phyloP scores from a whole-genome alignment of 64 coral and sea anemone species.

The Hydrozoanthus tunicans region DNA sequence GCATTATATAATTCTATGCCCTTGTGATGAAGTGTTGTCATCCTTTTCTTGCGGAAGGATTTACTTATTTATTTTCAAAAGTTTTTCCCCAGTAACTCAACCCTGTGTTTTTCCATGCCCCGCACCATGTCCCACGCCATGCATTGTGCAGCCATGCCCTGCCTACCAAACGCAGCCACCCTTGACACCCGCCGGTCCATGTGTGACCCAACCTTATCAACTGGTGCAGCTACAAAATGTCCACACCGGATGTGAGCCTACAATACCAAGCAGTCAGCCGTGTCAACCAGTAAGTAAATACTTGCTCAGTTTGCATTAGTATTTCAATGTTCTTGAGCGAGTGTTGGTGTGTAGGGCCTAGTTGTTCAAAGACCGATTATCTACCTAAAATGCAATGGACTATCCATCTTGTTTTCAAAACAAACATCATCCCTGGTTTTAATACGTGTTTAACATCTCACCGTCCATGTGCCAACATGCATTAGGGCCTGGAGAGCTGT shows the following conservation, averaged over 20 bases:
- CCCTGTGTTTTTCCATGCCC: neutral
- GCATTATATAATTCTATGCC: too few relatives aligned
- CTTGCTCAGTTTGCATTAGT: too few relatives aligned
- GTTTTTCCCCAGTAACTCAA: neutral
- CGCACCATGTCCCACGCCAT: neutral
- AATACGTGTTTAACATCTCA: too few relatives aligned
- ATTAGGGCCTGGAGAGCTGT: too few relatives aligned
- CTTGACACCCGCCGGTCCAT: neutral
- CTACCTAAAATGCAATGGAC: neutral
- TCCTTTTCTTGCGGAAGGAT: neutral
- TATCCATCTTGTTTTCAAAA: constrained; percentile 6
- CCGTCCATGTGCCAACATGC: too few relatives aligned
- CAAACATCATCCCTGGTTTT: neutral
- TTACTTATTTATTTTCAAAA: neutral
- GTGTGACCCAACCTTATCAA: constrained; percentile 6
- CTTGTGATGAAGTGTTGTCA: too few relatives aligned
- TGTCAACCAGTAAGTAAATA: constrained; percentile 18
- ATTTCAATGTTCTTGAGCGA: too few relatives aligned
- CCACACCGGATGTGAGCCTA: neutral
- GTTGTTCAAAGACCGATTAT: too few relatives aligned
- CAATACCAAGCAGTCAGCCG: neutral
- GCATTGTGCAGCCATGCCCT: neutral
- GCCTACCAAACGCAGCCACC: neutral
- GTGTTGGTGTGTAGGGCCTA: neutral
- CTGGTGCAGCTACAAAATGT: constrained; percentile 50